These are phyloP conservation scores for Halocynthia aurantium DNA, from an alignment of 23 tunicate species.

Conservation along the genomic window DNA sequence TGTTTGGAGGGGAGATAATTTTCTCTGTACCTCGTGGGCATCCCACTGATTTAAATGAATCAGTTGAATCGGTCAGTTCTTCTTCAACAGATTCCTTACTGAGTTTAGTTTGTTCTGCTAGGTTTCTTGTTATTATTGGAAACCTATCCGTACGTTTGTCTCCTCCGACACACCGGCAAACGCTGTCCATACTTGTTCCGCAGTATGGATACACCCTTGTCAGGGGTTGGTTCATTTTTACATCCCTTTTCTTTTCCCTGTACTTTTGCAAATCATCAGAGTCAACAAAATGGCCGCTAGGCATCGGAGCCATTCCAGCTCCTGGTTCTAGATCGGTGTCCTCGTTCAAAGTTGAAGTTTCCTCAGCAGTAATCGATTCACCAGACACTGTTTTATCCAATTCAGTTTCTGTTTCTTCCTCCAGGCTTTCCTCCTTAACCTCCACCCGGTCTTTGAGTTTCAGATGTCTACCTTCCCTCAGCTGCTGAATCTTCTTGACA, in stretches of 20 bases:
- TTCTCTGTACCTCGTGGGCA: constrained; percentile 1
- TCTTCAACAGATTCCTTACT: not conserved
- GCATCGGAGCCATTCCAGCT: not conserved
- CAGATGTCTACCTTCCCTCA: not conserved
- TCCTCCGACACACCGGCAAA: constrained; percentile 17
- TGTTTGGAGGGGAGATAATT: not conserved
- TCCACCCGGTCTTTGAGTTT: constrained; percentile 11
- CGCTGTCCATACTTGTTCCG: constrained; percentile 6
- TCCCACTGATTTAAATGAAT: not conserved
- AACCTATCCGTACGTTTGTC: not conserved
- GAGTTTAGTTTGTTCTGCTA: not conserved
- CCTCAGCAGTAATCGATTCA: not conserved
- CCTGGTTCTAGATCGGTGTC: not conserved
- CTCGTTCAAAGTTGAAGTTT: constrained; percentile 7
- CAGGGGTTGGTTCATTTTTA: not conserved
- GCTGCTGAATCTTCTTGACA: constrained; percentile 3
- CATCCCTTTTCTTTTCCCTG: not conserved
- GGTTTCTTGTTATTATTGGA: not conserved
- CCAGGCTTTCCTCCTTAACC: not conserved
- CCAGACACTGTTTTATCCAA: not conserved
- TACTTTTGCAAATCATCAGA: not conserved
- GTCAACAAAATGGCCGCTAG: constrained; percentile 4
- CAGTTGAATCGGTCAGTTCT: not conserved
- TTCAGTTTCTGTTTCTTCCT: not conserved
- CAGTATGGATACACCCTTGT: constrained; percentile 6